A percentile compares a stretch with the other conserved stretches of the same genome.
These are phyloP conservation scores for Goniozus legneri DNA, from an alignment of 1,140 invertebrate genomes.

Conservation along the genomic window DNA sequence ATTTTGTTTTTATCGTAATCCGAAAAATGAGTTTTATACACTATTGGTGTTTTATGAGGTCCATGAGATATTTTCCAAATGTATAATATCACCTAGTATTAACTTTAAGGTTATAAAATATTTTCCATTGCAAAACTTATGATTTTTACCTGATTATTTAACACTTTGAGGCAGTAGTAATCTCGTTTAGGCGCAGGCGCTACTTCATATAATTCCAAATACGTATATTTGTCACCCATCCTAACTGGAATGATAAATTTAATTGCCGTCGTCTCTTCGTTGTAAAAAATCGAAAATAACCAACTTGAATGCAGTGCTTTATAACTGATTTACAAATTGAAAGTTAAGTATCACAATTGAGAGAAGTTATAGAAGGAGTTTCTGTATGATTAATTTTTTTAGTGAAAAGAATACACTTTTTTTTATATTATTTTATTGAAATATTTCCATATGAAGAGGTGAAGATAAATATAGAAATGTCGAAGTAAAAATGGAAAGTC, in stretches of 20 bases:
- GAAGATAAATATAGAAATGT: constrained; percentile 56
- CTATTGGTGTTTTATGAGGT: constrained; percentile 40
- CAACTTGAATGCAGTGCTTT: no score
- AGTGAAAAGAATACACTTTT: no score
- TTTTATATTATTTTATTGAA: constrained; percentile 53
- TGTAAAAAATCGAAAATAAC: no score
- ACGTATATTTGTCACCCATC: constrained; percentile 26
- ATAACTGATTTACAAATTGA: no score
- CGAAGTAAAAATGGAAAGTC: constrained; percentile 53
- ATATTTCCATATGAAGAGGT: constrained; percentile 53
- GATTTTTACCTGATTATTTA: constrained; percentile 28
- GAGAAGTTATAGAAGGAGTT: no score
- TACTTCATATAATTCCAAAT: constrained; percentile 46
- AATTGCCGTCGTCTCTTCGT: no score
- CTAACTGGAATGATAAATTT: no score
- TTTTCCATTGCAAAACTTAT: constrained; percentile 1
- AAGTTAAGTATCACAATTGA: no score
- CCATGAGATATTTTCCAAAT: constrained; percentile 51
- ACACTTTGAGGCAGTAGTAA: constrained; percentile 46
- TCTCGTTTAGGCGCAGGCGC: constrained; percentile 51
- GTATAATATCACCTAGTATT: constrained; percentile 42
- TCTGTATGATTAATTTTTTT: no score
- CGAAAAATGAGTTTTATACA: constrained; percentile 20
- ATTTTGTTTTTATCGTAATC: constrained; percentile 38
- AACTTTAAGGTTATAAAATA: constrained; percentile 6